phyloP scores from a whole-genome alignment of 2,797 vertebrate species.

The Gymnodraco acuticeps region DNA sequence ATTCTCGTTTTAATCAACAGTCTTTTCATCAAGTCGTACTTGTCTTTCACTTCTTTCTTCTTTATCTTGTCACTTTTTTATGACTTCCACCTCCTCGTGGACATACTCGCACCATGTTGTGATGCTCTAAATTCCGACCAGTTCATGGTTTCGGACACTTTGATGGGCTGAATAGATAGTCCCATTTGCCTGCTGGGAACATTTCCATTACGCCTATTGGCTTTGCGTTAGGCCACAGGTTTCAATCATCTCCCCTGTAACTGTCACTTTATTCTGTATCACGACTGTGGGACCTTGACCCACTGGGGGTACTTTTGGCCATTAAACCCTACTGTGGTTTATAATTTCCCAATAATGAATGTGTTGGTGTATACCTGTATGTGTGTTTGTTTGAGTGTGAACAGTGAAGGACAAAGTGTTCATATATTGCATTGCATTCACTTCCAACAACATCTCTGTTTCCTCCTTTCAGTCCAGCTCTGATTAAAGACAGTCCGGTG shows the following conservation, averaged over 20 bases:
- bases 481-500: slow-evolving; percentile 16
- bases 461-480: slow-evolving; percentile 5
- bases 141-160: slow-evolving; percentile 61
- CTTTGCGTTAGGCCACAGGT: slow-evolving; percentile 47
- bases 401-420: slow-evolving; percentile 54
- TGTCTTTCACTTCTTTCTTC: slow-evolving; percentile 21
- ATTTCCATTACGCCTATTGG: slow-evolving; percentile 67
- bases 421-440: slow-evolving; percentile 44
- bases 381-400: slow-evolving; percentile 19
- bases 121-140: slow-evolving; percentile 55
- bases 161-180: slow-evolving; percentile 70
- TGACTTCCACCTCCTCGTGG: slow-evolving; percentile 26
- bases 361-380: slow-evolving; percentile 17
- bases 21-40: slow-evolving; percentile 12
- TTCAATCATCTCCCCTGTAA: slow-evolving; percentile 68
- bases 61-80: slow-evolving; percentile 43
- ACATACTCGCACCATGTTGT: slow-evolving; percentile 43
- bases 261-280: slow-evolving; percentile 61
- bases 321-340: slow-evolving; percentile 29
- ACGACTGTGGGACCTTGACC: slow-evolving; percentile 60
- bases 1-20: slow-evolving; percentile 6
- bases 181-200: slow-evolving; percentile 66
- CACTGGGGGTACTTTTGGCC: slow-evolving; percentile 31
- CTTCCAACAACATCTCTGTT: slow-evolving; percentile 13
- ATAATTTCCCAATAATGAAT: background rate